Base-by-base conservation (phyloP, 1,140 invertebrate genomes). In the Drosophila lacteicornis region DNA sequence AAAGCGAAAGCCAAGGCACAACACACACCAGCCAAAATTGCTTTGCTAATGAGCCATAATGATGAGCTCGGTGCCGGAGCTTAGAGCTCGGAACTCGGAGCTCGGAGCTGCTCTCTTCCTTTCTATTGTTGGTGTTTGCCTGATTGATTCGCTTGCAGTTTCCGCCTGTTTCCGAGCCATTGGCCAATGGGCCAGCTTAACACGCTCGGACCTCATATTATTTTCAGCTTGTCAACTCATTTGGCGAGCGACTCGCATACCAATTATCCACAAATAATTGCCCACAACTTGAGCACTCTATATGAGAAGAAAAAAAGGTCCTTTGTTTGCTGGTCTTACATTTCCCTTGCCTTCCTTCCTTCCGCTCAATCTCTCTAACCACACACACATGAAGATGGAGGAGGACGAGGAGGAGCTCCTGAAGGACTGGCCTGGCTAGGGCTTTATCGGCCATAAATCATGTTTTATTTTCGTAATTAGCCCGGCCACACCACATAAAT, bases 11-110 rank as follows among this genome's bases (percentile, higher is more conserved):
- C 46, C 51, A 40, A 25, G 36, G 53, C 62, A 66, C 47, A 42
- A 2, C 19, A 36, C 30, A 57, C 56, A 81, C 53, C 61, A 49
- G 62, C 49, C 27, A 70, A 87, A 87, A 87, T 90, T 90, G 85
- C 85, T 90, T 68, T 87, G 81, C 84, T 87, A 87, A 87, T 87
- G 84, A 87, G 85, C 85, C 84, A 87, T 87, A 90, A 87, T 90
- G 81, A 87, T 79, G 81, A 84, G 84, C 81, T 85, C 53, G 22
- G 36, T 22, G 45, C 15, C 53, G 22, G 36, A 46, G 45, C 40
- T 15, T 6, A 15, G 75, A 73, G 80, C 84, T 71, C 58, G 67
- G 68, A 46, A 25, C 22, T 15, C 15, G 40, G 75, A 73, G 80
- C 84, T 71, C 58, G 67, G 68, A 46, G 50, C 7, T 66, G 46